A percentile compares a stretch with the other conserved stretches of the same genome.
Evolutionary conservation across 1,140 invertebrate species (phyloP).

Genomic region (Anastrepha ludens): DNA sequence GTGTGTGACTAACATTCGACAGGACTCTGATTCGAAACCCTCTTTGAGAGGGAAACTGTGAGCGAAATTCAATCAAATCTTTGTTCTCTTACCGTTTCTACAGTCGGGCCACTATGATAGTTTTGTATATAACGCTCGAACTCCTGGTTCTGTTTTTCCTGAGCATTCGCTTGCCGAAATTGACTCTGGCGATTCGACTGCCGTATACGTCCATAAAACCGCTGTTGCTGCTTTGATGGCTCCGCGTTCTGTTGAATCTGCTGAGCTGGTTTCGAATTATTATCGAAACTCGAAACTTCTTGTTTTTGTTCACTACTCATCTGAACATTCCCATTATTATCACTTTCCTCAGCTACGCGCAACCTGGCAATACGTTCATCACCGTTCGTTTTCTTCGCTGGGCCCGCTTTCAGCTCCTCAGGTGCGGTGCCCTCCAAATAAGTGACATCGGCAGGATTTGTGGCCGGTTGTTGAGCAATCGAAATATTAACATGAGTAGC

Average conservation of each 20-base stretch:
- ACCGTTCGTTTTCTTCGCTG: constrained; percentile 29
- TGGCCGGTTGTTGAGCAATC: constrained; percentile 68
- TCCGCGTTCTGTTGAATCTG: neutral
- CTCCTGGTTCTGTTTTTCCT: constrained; percentile 70
- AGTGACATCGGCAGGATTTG: constrained; percentile 69
- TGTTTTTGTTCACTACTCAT: constrained; percentile 28
- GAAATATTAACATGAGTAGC: constrained; percentile 70
- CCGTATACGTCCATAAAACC: constrained; percentile 14
- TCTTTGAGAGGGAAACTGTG: too few relatives aligned
- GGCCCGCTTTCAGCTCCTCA: constrained; percentile 66
- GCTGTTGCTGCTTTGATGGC: constrained; percentile 8
- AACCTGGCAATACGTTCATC: constrained; percentile 34
- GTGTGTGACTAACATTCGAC: too few relatives aligned
- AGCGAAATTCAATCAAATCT: too few relatives aligned
- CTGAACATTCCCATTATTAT: neutral
- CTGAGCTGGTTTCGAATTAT: neutral
- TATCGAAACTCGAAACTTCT: neutral
- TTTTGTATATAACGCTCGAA: constrained; percentile 72
- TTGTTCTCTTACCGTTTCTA: constrained; percentile 64
- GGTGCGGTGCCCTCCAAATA: constrained; percentile 67
- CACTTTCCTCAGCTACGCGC: neutral
- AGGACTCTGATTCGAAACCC: too few relatives aligned
- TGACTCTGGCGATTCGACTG: constrained; percentile 58
- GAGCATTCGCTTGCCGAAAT: constrained; percentile 66
- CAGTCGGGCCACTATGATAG: constrained; percentile 68